Evolutionary conservation across 2,888 invertebrate genomes (phyloP).

Genomic region (Corythucha ciliata): DNA sequence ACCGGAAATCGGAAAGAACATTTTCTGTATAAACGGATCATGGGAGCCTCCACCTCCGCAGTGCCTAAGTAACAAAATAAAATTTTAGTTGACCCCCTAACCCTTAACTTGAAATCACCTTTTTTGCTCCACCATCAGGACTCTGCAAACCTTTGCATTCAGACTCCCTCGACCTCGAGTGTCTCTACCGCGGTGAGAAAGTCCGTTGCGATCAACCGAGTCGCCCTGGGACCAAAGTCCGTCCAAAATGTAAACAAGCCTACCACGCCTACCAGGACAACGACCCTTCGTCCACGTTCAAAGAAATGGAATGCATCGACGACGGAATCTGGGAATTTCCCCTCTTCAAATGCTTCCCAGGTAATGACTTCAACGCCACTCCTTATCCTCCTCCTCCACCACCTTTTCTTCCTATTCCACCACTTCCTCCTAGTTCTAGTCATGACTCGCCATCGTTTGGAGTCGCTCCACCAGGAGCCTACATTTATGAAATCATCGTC

Average conservation of each 20-base stretch:
- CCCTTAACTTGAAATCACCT: no score
- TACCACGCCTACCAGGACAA: slow-evolving; percentile 24
- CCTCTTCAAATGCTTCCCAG: slow-evolving; percentile 32
- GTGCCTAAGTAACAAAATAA: slow-evolving; percentile 29
- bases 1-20: slow-evolving; percentile 33
- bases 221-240: slow-evolving; percentile 28
- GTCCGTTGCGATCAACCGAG: slow-evolving; percentile 27
- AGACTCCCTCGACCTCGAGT: slow-evolving; percentile 28
- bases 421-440: not conserved
- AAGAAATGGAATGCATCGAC: slow-evolving; percentile 22
- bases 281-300: slow-evolving; percentile 20
- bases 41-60: slow-evolving; percentile 33
- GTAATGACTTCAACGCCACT: slow-evolving; percentile 20
- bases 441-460: no score
- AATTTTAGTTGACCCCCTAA: slow-evolving; percentile 4
- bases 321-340: slow-evolving; percentile 30
- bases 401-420: no score
- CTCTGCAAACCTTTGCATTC: slow-evolving; percentile 30
- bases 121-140: no score
- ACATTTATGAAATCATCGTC: no score
- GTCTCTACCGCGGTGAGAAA: slow-evolving; percentile 24
- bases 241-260: slow-evolving; percentile 26
- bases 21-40: slow-evolving; percentile 35
- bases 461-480: no score
- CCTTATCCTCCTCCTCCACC: slow-evolving; percentile 11